A percentile compares a stretch with the other conserved stretches of the same genome.
These are phyloP conservation scores for Gymnogyps californianus DNA, from an alignment of 2,113 vertebrate genomes.

Conservation along the genomic window DNA sequence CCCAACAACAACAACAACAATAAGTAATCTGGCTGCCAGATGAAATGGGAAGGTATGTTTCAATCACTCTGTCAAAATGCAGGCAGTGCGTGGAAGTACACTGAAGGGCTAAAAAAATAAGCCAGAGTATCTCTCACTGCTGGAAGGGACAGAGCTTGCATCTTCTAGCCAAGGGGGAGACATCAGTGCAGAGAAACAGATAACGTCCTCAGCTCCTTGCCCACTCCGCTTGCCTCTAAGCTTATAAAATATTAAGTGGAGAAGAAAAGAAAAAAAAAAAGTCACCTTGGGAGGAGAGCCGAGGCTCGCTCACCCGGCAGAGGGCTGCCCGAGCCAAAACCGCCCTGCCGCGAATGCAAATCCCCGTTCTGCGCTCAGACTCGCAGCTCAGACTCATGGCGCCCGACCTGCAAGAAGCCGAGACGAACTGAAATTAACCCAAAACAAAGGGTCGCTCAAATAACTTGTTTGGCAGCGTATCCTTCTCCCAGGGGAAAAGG, in stretches of 20 bases:
- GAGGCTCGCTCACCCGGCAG: rapidly evolving
- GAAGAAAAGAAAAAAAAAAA: neutral
- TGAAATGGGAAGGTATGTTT: neutral
- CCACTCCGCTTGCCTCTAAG: neutral
- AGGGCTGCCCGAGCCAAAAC: neutral
- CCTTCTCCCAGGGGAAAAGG: neutral
- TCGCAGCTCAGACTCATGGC: rapidly evolving
- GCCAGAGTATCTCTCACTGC: neutral
- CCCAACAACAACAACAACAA: too few species aligned
- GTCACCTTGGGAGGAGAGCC: too few species aligned
- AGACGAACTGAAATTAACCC: neutral
- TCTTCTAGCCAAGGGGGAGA: neutral
- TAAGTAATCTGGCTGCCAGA: neutral
- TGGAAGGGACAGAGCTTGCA: neutral
- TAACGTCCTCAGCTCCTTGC: neutral
- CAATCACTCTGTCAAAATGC: neutral
- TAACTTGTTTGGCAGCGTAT: neutral
- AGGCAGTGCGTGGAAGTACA: neutral
- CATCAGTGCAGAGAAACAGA: neutral
- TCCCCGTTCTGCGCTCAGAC: too few species aligned
- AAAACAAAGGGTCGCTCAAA: neutral
- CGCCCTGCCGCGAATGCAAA: rapidly evolving
- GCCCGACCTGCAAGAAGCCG: neutral
- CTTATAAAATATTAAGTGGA: neutral
- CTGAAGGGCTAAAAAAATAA: neutral